Evolutionary conservation across 2,113 vertebrate genomes (phyloP).

Genomic region (Speoplatyrhinus poulsoni): DNA sequence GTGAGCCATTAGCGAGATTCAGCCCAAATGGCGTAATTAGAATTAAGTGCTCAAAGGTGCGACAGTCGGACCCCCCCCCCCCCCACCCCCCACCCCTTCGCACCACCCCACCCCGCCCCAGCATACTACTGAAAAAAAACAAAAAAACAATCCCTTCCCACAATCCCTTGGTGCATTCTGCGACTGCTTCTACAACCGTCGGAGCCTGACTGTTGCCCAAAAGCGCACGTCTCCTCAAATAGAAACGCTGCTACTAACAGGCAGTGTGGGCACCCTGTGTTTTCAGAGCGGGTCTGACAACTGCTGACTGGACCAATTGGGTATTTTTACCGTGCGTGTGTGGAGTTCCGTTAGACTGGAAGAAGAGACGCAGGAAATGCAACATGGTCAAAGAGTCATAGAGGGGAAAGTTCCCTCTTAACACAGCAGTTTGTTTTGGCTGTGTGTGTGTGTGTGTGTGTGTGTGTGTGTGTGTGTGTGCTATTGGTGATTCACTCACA

Average conservation of each 20-base stretch:
- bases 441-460: constrained; percentile 23
- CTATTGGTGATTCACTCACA: no score
- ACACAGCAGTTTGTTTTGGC: constrained; percentile 59
- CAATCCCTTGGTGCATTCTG: constrained; percentile 48
- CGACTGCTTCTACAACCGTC: constrained; percentile 56
- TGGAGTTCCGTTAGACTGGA: constrained; percentile 51
- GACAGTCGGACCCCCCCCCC: constrained; percentile 52
- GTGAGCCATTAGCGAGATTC: constrained; percentile 66
- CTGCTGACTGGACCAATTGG: constrained; percentile 67
- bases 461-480: constrained; percentile 21
- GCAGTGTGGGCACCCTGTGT: constrained; percentile 72
- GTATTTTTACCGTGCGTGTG: constrained; percentile 69
- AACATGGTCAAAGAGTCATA: constrained; percentile 54
- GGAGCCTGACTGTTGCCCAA: constrained; percentile 61
- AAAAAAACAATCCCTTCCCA: constrained; percentile 44
- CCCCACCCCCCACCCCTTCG: neutral
- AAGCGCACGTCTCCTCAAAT: constrained; percentile 65
- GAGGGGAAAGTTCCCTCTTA: constrained; percentile 66
- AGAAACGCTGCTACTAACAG: constrained; percentile 66
- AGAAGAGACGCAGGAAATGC: constrained; percentile 55
- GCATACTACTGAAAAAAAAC: neutral
- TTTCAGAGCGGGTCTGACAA: constrained; percentile 58
- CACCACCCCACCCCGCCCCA: constrained; percentile 4
- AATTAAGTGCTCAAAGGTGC: constrained; percentile 78
- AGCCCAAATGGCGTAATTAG: constrained; percentile 71